Conservation (phyloP, 53 echinoderm and acorn worm genomes). For the Patiria pectinifera region DNA sequence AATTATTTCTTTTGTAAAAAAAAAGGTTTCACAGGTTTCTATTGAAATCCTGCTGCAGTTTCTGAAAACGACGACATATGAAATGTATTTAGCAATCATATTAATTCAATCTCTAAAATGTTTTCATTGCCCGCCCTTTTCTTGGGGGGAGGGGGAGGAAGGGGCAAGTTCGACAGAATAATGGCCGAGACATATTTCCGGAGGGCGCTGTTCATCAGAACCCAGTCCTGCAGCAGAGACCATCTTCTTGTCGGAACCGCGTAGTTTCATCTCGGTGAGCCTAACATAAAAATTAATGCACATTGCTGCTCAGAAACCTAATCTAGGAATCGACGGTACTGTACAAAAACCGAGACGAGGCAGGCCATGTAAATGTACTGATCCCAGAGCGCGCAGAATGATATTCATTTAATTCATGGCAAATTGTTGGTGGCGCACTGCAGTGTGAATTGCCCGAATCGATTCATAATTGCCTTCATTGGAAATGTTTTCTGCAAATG, state of each 20-base stretch:
- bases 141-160: neutral
- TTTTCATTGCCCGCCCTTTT: neutral
- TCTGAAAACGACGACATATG: neutral
- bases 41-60: neutral
- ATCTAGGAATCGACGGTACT: too few species aligned
- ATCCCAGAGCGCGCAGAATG: neutral
- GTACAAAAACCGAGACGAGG: too few species aligned
- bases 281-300: too few species aligned
- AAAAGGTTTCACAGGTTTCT: too few species aligned
- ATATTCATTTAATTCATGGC: neutral
- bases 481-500: slow-evolving; percentile 5
- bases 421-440: too few species aligned
- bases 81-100: too few species aligned
- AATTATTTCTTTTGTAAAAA: too few species aligned
- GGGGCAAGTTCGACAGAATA: slow-evolving; percentile 73
- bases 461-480: too few species aligned
- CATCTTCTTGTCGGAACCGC: slow-evolving; percentile 93
- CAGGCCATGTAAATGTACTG: slow-evolving; percentile 9
- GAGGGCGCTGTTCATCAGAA: slow-evolving; percentile 84
- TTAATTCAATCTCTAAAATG: too few species aligned
- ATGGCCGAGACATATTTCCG: slow-evolving; percentile 76
- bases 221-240: slow-evolving; percentile 68
- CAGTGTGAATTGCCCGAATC: too few species aligned
- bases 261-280: slow-evolving; percentile 86
- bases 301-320: too few species aligned